phyloP scores from a whole-genome alignment of 2,888 invertebrate genomes.

The Pollenia amentaria region DNA sequence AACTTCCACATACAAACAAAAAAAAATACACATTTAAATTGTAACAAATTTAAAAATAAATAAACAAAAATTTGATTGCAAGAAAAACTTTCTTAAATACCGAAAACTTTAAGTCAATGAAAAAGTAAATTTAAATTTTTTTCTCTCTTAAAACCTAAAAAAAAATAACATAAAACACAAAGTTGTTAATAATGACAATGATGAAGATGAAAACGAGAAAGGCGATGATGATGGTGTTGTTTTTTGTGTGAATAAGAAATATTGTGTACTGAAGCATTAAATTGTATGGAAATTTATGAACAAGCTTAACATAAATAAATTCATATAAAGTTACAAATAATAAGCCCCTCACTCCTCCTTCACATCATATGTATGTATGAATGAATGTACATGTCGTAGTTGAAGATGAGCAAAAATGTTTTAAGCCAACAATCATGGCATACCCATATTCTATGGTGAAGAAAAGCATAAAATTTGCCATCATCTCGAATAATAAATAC shows the following conservation, averaged over 20 bases:
- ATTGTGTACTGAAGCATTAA: slow-evolving; percentile 84
- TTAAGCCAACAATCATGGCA: slow-evolving; percentile 33
- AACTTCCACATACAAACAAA: neutral
- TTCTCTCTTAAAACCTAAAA: neutral
- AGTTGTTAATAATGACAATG: slow-evolving; percentile 44
- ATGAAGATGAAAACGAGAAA: slow-evolving; percentile 28
- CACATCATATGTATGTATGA: neutral
- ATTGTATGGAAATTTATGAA: slow-evolving; percentile 84
- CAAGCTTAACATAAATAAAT: slow-evolving; percentile 62
- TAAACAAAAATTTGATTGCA: neutral
- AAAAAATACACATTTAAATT: neutral
- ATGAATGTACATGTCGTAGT: neutral
- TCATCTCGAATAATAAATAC: slow-evolving; percentile 37
- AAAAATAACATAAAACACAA: slow-evolving; percentile 20
- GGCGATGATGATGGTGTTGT: slow-evolving; percentile 14
- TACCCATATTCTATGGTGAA: slow-evolving; percentile 55
- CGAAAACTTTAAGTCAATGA: slow-evolving; percentile 32
- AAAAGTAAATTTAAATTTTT: slow-evolving; percentile 29
- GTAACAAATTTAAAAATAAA: slow-evolving; percentile 7
- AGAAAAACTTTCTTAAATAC: neutral
- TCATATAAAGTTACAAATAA: slow-evolving; percentile 46
- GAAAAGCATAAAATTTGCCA: slow-evolving; percentile 69
- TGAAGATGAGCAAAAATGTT: neutral
- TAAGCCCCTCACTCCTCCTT: neutral
- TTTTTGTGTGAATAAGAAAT: slow-evolving; percentile 77